Evolutionary conservation across 2,888 invertebrate genomes (phyloP).

Genomic region (Poecilus cupreus): DNA sequence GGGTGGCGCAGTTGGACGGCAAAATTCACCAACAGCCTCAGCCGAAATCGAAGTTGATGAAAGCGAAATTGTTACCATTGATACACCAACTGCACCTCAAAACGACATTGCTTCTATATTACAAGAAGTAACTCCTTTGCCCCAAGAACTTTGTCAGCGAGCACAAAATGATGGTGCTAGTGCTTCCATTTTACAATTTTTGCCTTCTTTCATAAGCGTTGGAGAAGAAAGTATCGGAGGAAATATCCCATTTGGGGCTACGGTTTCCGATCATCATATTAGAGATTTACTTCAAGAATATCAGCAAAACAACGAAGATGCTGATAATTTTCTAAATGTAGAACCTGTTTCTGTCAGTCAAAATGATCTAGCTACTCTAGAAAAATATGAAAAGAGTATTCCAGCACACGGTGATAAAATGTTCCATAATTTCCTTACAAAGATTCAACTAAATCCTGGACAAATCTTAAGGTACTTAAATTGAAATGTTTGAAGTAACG

Average conservation of each 20-base stretch:
- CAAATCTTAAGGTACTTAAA: conserved; percentile 84
- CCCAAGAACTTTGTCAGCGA: conserved; percentile 70
- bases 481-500: conserved; percentile 50
- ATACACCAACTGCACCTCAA: conserved; percentile 83
- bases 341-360: conserved; percentile 65
- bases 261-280: conserved; percentile 76
- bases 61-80: conserved; percentile 84
- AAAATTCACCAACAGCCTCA: conserved; percentile 78
- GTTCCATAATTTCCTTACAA: conserved; percentile 86
- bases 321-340: conserved; percentile 63
- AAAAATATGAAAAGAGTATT: conserved; percentile 86
- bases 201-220: conserved; percentile 77
- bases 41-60: conserved; percentile 91
- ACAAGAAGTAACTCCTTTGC: conserved; percentile 78
- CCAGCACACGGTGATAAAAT: conserved; percentile 89
- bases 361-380: conserved; percentile 72
- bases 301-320: conserved; percentile 74
- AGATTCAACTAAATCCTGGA: conserved; percentile 84
- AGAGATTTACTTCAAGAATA: conserved; percentile 79
- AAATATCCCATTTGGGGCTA: conserved; percentile 27
- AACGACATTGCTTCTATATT: conserved; percentile 82
- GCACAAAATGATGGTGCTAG: conserved; percentile 67
- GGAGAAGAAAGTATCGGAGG: conserved; percentile 74
- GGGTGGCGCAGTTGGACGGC: conserved; percentile 76
- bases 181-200: conserved; percentile 70